Conservation (phyloP, 2,797 vertebrate species). For the Clarias fuscus region DNA sequence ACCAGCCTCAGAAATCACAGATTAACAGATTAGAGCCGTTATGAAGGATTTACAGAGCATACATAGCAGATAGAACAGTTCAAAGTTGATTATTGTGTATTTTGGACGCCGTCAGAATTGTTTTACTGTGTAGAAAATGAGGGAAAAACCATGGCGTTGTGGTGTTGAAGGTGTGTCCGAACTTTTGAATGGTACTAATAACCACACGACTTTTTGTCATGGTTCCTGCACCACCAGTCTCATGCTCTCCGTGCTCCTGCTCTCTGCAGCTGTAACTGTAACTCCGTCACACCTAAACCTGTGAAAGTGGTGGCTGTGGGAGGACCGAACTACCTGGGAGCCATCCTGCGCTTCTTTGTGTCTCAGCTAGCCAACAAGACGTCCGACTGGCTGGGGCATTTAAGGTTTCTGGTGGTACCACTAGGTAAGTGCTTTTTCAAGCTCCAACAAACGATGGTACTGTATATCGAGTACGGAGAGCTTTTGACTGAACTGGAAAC, state of each 20-base stretch:
- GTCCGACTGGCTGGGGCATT: conserved; percentile 55
- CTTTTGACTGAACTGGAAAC: background rate
- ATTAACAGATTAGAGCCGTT: too few species aligned
- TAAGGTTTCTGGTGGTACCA: conserved; percentile 55
- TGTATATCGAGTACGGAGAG: background rate
- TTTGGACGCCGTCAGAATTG: too few species aligned
- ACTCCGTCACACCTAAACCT: conserved; percentile 64
- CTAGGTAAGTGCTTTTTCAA: conserved; percentile 32
- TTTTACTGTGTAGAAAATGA: too few species aligned
- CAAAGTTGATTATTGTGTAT: too few species aligned
- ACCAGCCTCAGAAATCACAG: too few species aligned
- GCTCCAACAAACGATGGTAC: too few species aligned
- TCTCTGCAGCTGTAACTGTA: conserved; percentile 82
- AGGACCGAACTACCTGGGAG: conserved; percentile 56
- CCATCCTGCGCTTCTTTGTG: conserved; percentile 54
- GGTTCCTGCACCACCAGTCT: background rate
- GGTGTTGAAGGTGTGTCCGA: too few species aligned
- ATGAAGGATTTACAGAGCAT: too few species aligned
- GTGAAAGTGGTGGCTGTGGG: conserved; percentile 56
- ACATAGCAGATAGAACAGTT: too few species aligned
- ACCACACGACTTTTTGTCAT: background rate
- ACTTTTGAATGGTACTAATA: too few species aligned
- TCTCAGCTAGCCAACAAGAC: conserved; percentile 56
- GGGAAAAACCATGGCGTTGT: too few species aligned
- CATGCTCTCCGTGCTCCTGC: background rate